Evolutionary conservation across 2,888 invertebrate species (phyloP).

Genomic region (Chrysotoxum bicinctum): DNA sequence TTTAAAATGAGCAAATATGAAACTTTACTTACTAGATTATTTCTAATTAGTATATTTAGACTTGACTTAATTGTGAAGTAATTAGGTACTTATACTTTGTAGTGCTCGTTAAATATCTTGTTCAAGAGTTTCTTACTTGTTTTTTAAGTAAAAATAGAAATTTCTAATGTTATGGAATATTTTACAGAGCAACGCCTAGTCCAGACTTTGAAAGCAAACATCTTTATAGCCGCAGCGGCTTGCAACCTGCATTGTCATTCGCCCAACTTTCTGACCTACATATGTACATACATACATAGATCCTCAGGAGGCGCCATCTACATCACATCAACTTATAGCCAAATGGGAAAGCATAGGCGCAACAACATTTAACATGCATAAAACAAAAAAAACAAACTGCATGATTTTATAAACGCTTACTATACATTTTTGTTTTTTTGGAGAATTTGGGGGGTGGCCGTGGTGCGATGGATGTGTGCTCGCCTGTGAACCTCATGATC

Average conservation of each 20-base stretch:
- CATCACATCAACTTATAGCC: slow-evolving; percentile 87
- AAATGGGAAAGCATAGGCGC: slow-evolving; percentile 87
- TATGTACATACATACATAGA: too few relatives aligned
- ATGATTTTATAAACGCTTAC: slow-evolving; percentile 45
- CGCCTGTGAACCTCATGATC: too few relatives aligned
- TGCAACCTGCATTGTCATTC: slow-evolving; percentile 87
- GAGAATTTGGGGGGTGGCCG: too few relatives aligned
- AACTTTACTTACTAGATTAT: too few relatives aligned
- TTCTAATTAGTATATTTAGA: too few relatives aligned
- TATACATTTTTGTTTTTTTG: slow-evolving; percentile 34
- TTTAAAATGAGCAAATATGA: too few relatives aligned
- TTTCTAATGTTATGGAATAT: not conserved
- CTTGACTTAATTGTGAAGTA: too few relatives aligned
- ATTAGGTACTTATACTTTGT: not conserved
- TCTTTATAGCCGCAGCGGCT: slow-evolving; percentile 79
- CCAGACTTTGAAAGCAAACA: slow-evolving; percentile 75
- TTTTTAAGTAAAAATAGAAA: not conserved
- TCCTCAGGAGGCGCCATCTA: slow-evolving; percentile 86
- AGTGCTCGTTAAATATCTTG: too few relatives aligned
- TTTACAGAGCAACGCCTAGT: slow-evolving; percentile 77
- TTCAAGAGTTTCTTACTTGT: not conserved
- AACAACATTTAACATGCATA: slow-evolving; percentile 21
- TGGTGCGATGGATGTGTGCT: too few relatives aligned
- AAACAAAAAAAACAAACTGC: slow-evolving; percentile 40
- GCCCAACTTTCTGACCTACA: slow-evolving; percentile 87